Percentiles rank a stretch among this genome's conserved stretches.
Evolutionary conservation across 2,113 vertebrate species (phyloP).

Genomic region (Riparia riparia): DNA sequence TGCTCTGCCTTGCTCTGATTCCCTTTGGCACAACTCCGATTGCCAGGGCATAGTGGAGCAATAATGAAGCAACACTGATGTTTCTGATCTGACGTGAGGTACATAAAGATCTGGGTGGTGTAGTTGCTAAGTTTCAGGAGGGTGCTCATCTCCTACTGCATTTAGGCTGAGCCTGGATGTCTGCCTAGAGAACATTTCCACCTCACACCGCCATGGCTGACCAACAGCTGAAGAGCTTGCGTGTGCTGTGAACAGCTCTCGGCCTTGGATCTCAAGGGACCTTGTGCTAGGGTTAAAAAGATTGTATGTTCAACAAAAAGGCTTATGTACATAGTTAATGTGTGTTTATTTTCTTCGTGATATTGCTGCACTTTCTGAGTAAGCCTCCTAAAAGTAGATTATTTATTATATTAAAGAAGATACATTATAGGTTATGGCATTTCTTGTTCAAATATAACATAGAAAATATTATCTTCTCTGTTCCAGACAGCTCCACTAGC

Average conservation of each 20-base stretch:
- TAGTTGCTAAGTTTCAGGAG: neutral
- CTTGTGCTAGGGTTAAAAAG: neutral
- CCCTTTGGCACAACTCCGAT: neutral
- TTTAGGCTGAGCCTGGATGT: neutral
- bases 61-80: neutral
- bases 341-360: slow-evolving; percentile 42
- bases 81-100: neutral
- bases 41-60: neutral
- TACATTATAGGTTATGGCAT: neutral
- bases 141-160: neutral
- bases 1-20: neutral
- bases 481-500: neutral
- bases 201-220: neutral
- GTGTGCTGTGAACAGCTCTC: accelerated
- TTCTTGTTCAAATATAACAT: neutral
- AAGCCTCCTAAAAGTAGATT: slow-evolving; percentile 36
- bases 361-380: slow-evolving; percentile 46
- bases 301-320: slow-evolving; percentile 17
- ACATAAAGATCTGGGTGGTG: neutral
- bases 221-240: neutral
- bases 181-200: neutral
- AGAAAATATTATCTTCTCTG: neutral
- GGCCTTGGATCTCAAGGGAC: neutral
- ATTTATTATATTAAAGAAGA: slow-evolving; percentile 52
- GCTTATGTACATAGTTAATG: slow-evolving; percentile 36